phyloP scores from a whole-genome alignment of 2,113 vertebrate genomes.

The Struthio camelus region DNA sequence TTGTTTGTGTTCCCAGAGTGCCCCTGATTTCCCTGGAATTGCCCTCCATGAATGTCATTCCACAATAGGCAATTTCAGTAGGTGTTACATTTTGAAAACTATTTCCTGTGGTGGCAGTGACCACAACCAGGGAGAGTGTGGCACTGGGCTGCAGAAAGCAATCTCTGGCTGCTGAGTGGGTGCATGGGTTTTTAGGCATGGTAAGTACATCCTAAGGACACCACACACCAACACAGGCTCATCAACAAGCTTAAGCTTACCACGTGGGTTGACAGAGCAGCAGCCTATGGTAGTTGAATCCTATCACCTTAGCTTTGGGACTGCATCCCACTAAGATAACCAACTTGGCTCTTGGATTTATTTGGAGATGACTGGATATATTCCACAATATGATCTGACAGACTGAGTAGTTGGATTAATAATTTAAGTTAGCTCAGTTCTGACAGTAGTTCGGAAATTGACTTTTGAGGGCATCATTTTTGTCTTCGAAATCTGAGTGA shows the following conservation, averaged over 20 bases:
- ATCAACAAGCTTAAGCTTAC: neutral
- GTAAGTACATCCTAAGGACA: neutral
- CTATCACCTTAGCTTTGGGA: neutral
- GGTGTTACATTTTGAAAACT: neutral
- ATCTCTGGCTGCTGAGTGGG: neutral
- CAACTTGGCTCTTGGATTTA: neutral
- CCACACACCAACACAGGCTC: accelerated
- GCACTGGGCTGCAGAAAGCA: neutral
- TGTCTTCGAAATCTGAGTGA: neutral
- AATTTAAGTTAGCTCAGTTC: neutral
- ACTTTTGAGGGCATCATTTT: neutral
- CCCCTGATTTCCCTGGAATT: neutral
- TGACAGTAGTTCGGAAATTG: too few relatives aligned
- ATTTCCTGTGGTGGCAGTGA: neutral
- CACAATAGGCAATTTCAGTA: neutral
- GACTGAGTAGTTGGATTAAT: neutral
- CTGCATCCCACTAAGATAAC: neutral
- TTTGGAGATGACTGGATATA: neutral
- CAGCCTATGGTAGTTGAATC: neutral
- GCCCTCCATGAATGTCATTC: neutral
- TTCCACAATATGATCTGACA: neutral
- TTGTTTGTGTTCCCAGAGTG: neutral
- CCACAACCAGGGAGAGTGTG: neutral
- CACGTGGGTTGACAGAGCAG: neutral
- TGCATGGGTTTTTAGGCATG: neutral